Evolutionary conservation across 2,888 invertebrate genomes (phyloP).

Genomic region (Gandaritis pyraliata): DNA sequence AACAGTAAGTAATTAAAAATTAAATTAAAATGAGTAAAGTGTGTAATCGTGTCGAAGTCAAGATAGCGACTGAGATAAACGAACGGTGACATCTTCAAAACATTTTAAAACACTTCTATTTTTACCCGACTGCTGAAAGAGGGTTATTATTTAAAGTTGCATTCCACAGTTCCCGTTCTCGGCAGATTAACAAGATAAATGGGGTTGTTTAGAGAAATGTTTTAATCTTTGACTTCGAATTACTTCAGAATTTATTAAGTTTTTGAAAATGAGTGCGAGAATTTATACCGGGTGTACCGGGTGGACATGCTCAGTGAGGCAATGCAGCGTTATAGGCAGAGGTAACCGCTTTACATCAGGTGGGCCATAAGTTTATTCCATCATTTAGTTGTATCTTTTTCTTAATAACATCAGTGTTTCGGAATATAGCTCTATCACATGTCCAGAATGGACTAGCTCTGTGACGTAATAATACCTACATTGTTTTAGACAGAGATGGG

Average conservation of each 20-base stretch:
- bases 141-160: background rate
- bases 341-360: no score
- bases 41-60: constrained; percentile 10
- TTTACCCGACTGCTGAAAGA: constrained; percentile 1
- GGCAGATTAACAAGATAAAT: constrained; percentile 45
- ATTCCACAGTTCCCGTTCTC: constrained; percentile 1
- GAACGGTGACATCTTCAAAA: constrained; percentile 27
- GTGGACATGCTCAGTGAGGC: no score
- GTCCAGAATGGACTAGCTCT: no score
- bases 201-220: constrained; percentile 52
- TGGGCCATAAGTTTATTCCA: no score
- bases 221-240: constrained; percentile 56
- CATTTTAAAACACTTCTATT: constrained; percentile 41
- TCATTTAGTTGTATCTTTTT: no score
- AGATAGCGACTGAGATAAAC: constrained; percentile 1
- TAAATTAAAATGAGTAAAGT: constrained; percentile 7
- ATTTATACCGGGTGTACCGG: no score
- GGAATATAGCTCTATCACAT: no score
- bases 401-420: no score
- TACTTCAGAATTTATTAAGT: background rate
- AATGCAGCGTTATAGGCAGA: no score
- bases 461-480: no score
- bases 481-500: no score
- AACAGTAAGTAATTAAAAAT: no score
- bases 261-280: background rate